phyloP scores from a whole-genome alignment of 2,888 invertebrate genomes.

The Campoplex capitator region DNA sequence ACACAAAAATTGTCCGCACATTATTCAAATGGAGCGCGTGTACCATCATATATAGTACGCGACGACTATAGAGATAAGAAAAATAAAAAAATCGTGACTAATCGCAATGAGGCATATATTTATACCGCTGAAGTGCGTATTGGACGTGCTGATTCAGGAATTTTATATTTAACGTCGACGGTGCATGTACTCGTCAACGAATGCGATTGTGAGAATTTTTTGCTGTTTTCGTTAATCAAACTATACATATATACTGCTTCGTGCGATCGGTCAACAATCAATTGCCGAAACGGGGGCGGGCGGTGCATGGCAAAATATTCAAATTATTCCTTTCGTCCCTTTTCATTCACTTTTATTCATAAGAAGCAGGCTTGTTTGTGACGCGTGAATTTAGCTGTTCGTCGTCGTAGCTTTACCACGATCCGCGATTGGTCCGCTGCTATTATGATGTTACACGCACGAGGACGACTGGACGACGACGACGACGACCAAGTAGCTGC shows the following conservation, averaged over 20 bases:
- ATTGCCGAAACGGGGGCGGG: too few species aligned
- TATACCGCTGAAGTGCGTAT: neutral
- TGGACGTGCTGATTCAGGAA: conserved; percentile 23
- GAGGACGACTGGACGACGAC: too few species aligned
- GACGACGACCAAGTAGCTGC: too few species aligned
- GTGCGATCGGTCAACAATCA: too few species aligned
- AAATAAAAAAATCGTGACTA: conserved; percentile 4
- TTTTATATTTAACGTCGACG: neutral
- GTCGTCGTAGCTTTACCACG: too few species aligned
- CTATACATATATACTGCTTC: neutral
- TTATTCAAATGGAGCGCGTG: neutral
- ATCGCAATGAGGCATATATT: neutral
- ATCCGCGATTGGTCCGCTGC: too few species aligned
- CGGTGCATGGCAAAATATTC: neutral
- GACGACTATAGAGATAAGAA: neutral
- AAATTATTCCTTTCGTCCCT: neutral
- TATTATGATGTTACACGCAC: too few species aligned
- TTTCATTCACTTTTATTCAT: too few species aligned
- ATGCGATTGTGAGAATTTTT: neutral
- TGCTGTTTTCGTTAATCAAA: neutral
- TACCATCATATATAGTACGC: neutral
- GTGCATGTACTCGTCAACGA: neutral
- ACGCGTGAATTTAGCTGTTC: too few species aligned
- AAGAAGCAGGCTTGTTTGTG: too few species aligned
- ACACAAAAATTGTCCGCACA: neutral